These are phyloP conservation scores for Fragum fragum DNA, from an alignment of 2,888 invertebrate genomes.

Conservation along the genomic window DNA sequence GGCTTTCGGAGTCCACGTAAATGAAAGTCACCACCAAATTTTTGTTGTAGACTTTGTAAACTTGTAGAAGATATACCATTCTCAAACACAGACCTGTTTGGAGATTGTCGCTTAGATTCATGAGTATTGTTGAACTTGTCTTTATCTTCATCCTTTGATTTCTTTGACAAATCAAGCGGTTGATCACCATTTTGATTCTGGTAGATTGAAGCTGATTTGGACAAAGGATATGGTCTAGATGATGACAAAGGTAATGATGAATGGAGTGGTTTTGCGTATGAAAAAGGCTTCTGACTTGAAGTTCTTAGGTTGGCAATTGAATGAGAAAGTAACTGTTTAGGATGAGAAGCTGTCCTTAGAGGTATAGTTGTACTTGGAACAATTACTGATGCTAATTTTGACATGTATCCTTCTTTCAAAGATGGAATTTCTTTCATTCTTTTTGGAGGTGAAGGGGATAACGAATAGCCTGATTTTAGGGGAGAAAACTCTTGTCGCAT, in stretches of 20 bases:
- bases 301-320: conserved; percentile 53
- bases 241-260: conserved; percentile 43
- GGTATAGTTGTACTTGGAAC: conserved; percentile 61
- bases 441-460: conserved; percentile 67
- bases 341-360: conserved; percentile 66
- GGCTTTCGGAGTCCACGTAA: conserved; percentile 73
- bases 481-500: conserved; percentile 74
- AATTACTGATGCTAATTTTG: conserved; percentile 67
- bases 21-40: conserved; percentile 81
- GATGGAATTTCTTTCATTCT: conserved; percentile 61
- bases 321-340: conserved; percentile 70
- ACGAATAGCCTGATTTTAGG: conserved; percentile 60
- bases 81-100: conserved; percentile 51
- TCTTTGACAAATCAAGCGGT: conserved; percentile 80
- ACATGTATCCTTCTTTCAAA: conserved; percentile 63
- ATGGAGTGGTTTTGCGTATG: conserved; percentile 44
- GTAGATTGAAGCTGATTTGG: conserved; percentile 39
- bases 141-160: conserved; percentile 63
- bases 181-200: conserved; percentile 68
- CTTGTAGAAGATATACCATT: conserved; percentile 74
- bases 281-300: conserved; percentile 49
- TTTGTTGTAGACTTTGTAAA: conserved; percentile 81
- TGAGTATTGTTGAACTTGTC: conserved; percentile 16
- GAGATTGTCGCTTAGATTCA: conserved; percentile 20
- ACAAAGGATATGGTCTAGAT: conserved; percentile 48